Conservation (phyloP, 2,113 vertebrate genomes). For the Oostethus manadensis region DNA sequence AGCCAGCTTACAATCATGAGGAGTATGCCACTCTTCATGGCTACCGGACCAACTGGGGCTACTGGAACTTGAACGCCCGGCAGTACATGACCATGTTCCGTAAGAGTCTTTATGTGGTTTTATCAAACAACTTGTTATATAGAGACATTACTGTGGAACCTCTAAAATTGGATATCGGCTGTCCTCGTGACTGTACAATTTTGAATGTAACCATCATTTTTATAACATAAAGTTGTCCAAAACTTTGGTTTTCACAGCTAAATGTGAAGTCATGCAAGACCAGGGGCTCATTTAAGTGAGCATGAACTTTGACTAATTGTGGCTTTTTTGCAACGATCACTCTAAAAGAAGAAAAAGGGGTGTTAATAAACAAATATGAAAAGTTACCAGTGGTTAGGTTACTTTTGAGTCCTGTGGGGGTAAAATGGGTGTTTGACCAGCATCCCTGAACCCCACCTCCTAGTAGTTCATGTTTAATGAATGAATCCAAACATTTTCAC, state of each 20-base stretch:
- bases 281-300: neutral
- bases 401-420: neutral
- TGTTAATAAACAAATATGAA: neutral
- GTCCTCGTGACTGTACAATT: too few relatives aligned
- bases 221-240: too few relatives aligned
- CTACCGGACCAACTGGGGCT: slow-evolving; percentile 97
- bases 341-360: too few relatives aligned
- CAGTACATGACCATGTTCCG: slow-evolving; percentile 99
- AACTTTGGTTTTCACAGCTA: too few relatives aligned
- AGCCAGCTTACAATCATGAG: slow-evolving; percentile 94
- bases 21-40: slow-evolving; percentile 91
- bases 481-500: neutral
- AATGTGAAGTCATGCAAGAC: too few relatives aligned
- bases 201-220: too few relatives aligned
- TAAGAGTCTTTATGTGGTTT: slow-evolving; percentile 65
- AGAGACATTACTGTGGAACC: neutral
- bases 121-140: neutral
- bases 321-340: too few relatives aligned
- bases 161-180: too few relatives aligned
- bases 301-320: too few relatives aligned
- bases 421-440: neutral
- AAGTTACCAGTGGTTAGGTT: neutral
- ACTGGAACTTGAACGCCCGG: slow-evolving; percentile 92
- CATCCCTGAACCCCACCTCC: too few relatives aligned
- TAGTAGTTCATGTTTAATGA: neutral